Evolutionary conservation across 2,113 vertebrate species (phyloP).

Genomic region (Pogonocichla stellata): DNA sequence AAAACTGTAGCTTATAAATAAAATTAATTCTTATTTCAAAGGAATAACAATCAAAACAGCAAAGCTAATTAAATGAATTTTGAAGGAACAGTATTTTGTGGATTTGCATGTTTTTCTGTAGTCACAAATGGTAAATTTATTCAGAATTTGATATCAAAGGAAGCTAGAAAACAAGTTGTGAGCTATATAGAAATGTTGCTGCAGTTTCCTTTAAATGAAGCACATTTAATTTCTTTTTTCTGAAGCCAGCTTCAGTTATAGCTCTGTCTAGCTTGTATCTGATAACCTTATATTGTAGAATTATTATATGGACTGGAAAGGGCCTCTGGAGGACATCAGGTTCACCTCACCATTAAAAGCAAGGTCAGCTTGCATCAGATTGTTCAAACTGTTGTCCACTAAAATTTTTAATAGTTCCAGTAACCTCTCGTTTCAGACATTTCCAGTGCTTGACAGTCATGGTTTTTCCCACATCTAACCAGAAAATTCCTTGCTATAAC

Average conservation of each 20-base stretch:
- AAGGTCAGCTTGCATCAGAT: not conserved
- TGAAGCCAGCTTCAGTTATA: not conserved
- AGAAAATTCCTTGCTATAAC: not conserved
- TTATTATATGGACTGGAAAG: not conserved
- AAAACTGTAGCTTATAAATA: not conserved
- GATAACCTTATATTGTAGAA: not conserved
- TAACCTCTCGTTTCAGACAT: not conserved
- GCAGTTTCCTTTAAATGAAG: not conserved
- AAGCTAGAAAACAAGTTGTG: not conserved
- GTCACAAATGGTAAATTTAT: not conserved
- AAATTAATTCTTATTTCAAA: not conserved
- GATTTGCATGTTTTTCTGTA: not conserved
- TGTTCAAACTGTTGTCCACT: not conserved
- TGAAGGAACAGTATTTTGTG: not conserved
- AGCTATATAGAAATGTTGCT: not conserved
- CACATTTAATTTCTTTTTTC: not conserved
- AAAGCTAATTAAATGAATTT: not conserved
- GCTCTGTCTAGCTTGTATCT: not conserved
- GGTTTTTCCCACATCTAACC: not conserved
- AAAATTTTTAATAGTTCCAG: not conserved
- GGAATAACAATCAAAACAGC: not conserved
- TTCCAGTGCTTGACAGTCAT: not conserved
- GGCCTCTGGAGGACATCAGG: not conserved
- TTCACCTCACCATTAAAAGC: not conserved
- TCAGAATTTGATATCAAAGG: not conserved